Evolutionary conservation across 2,797 vertebrate genomes (phyloP).

Genomic region (Myotis pilosus): DNA sequence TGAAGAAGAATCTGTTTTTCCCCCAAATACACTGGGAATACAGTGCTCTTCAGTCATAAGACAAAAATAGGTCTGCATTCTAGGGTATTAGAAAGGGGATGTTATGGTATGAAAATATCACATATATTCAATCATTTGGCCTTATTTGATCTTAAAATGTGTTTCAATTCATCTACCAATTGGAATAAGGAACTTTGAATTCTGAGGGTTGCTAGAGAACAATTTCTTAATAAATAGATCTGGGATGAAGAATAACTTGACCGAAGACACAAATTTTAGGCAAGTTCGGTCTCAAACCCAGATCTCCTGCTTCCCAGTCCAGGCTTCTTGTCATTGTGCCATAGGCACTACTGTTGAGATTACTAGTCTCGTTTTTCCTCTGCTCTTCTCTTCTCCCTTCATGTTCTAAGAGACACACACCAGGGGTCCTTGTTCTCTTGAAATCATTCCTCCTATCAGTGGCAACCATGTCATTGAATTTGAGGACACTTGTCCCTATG

Average conservation of each 20-base stretch:
- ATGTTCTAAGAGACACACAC: not conserved
- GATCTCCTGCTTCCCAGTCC: not conserved
- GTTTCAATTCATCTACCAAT: conserved; percentile 26
- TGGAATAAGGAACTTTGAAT: conserved; percentile 5
- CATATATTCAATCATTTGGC: not conserved
- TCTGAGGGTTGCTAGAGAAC: conserved; percentile 27
- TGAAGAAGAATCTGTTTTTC: not conserved
- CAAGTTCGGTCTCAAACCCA: not conserved
- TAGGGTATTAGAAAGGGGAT: not conserved
- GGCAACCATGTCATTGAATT: not conserved
- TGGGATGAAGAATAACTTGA: not conserved
- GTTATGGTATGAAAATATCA: conserved; percentile 12
- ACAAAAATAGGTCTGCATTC: not conserved
- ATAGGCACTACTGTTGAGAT: not conserved
- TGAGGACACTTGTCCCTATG: not conserved
- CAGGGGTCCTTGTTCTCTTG: not conserved
- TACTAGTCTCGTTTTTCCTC: not conserved
- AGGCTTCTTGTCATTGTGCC: not conserved
- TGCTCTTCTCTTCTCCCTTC: not conserved
- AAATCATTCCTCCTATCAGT: not conserved
- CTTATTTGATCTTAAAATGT: not conserved
- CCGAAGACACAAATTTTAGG: conserved; percentile 22
- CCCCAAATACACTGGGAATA: not conserved
- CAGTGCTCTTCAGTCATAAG: not conserved
- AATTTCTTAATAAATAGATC: conserved; percentile 12